Percentiles rank a stretch among this genome's conserved stretches.
Conservation (phyloP, 2,797 vertebrate genomes). For the Gorsachius magnificus region DNA sequence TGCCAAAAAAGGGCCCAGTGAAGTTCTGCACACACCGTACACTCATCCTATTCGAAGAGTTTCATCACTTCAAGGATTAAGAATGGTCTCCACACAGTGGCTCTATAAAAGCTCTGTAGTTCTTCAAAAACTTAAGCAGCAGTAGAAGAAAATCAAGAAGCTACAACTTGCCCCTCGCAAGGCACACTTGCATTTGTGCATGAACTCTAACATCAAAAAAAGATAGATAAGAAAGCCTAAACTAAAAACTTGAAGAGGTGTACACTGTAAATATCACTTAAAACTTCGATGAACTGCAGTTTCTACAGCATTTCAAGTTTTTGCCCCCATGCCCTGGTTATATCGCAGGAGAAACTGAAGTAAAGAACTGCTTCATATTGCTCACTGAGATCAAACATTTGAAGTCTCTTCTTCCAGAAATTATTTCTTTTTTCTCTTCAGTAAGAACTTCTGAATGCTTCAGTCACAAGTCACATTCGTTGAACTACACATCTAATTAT, state of each 20-base stretch:
- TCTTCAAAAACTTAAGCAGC: not conserved
- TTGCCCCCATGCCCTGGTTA: not conserved
- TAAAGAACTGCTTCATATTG: not conserved
- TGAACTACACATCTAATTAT: not conserved
- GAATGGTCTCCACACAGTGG: not conserved
- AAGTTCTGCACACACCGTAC: not conserved
- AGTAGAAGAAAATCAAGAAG: not conserved
- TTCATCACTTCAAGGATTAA: not conserved
- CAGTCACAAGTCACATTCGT: not conserved
- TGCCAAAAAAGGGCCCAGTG: not conserved
- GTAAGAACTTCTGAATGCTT: not conserved
- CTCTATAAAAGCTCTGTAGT: not conserved
- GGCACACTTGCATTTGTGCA: not conserved
- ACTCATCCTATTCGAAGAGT: not conserved
- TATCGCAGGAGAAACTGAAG: not conserved
- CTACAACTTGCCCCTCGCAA: not conserved
- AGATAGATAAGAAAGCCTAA: not conserved
- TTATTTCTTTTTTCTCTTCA: not conserved
- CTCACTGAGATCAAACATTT: not conserved
- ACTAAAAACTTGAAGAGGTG: not conserved
- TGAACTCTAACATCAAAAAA: not conserved
- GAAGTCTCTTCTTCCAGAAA: not conserved
- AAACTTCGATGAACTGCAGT: not conserved
- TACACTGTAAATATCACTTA: not conserved
- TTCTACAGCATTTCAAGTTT: not conserved